Conservation (phyloP, 1,140 invertebrate species). For the Orussus abietinus region DNA sequence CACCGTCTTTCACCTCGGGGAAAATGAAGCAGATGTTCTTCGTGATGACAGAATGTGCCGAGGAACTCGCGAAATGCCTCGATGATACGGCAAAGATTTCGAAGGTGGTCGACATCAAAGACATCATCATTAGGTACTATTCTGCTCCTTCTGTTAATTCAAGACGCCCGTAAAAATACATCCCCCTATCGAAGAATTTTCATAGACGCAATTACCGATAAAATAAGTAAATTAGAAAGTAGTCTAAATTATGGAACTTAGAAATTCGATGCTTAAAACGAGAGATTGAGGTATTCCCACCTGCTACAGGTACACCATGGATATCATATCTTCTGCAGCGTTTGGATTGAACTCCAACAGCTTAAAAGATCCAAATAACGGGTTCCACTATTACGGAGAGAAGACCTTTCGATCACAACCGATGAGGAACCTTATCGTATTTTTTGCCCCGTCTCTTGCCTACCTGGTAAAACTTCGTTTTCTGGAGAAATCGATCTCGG, state of each 20-base stretch:
- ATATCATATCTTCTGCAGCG: conserved; percentile 57
- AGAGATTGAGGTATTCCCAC: conserved; percentile 24
- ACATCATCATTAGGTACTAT: conserved; percentile 50
- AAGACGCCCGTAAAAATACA: no score
- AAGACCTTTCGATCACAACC: conserved; percentile 12
- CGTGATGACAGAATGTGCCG: conserved; percentile 45
- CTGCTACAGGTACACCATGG: conserved; percentile 57
- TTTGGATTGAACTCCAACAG: conserved; percentile 53
- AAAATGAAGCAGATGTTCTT: conserved; percentile 58
- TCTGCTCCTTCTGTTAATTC: no score
- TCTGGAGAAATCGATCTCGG: conserved; percentile 16
- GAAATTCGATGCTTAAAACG: conserved; percentile 8
- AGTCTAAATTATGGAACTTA: conserved; percentile 12
- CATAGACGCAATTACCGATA: conserved; percentile 19
- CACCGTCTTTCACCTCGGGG: conserved; percentile 57
- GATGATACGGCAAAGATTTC: conserved; percentile 19
- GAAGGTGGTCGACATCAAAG: conserved; percentile 38
- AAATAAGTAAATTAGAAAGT: conserved; percentile 2
- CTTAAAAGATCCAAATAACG: conserved; percentile 34
- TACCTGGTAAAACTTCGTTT: conserved; percentile 8
- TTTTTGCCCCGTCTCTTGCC: conserved; percentile 10
- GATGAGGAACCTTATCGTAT: conserved; percentile 5
- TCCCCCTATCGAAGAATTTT: conserved; percentile 27
- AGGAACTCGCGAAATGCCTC: conserved; percentile 32
- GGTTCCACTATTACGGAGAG: conserved; percentile 24